phyloP scores from a whole-genome alignment of 2,113 vertebrate species.

The Elaphurus davidianus region DNA sequence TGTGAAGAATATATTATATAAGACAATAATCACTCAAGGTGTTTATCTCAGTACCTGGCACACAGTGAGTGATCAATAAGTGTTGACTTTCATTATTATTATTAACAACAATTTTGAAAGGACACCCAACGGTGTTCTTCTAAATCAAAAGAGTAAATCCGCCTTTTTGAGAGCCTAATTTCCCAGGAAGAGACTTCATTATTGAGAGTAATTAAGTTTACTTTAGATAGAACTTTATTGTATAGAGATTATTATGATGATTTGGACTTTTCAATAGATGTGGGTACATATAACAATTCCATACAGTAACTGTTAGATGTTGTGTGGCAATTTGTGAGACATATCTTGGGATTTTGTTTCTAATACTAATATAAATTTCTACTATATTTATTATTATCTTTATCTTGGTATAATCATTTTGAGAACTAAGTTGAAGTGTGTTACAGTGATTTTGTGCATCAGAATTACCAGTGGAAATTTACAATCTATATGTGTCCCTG shows the following conservation, averaged over 20 bases:
- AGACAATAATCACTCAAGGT: not conserved
- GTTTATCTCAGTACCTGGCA: not conserved
- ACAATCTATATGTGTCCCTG: not conserved
- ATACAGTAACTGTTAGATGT: not conserved
- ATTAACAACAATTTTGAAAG: not conserved
- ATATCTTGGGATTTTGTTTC: not conserved
- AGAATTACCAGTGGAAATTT: not conserved
- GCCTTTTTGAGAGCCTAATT: not conserved
- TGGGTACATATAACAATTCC: not conserved
- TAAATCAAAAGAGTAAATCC: conserved; percentile 45
- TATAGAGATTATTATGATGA: not conserved
- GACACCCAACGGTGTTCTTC: not conserved
- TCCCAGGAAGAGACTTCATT: conserved; percentile 1
- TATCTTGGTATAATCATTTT: not conserved
- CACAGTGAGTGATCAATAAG: not conserved
- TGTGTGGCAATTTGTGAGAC: not conserved
- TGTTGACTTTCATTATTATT: not conserved
- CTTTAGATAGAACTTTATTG: conserved; percentile 3
- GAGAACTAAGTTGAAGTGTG: not conserved
- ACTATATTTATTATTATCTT: not conserved
- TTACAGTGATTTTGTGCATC: not conserved
- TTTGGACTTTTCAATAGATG: not conserved
- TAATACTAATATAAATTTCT: not conserved
- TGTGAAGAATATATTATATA: not conserved
- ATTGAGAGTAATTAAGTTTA: conserved; percentile 38